These are phyloP conservation scores for Serrognathus titanus DNA, from an alignment of 2,888 invertebrate species.

Conservation along the genomic window DNA sequence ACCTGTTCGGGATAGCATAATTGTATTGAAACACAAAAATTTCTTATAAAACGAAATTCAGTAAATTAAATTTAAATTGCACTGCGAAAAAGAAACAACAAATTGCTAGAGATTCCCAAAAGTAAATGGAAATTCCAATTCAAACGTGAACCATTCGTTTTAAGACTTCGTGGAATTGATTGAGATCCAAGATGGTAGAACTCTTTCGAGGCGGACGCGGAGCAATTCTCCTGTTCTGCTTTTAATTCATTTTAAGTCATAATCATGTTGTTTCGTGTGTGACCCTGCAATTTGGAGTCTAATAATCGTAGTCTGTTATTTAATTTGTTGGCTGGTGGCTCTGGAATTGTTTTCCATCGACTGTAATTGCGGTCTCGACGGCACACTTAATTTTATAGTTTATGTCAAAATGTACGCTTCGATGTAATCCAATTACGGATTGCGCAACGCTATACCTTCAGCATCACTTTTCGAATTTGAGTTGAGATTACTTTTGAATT, in stretches of 20 bases:
- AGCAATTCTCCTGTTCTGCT: constrained; percentile 16
- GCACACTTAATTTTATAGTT: constrained; percentile 23
- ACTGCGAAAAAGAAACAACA: no score
- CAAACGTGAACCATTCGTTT: no score
- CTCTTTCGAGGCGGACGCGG: not conserved
- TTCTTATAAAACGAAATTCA: no score
- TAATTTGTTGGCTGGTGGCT: constrained; percentile 16
- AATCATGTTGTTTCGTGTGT: constrained; percentile 25
- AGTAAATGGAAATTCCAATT: no score
- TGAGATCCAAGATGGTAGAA: not conserved
- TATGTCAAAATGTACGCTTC: constrained; percentile 9
- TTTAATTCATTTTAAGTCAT: constrained; percentile 27
- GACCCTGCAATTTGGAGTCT: constrained; percentile 27
- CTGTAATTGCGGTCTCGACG: constrained; percentile 19
- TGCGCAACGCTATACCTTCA: not conserved
- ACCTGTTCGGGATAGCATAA: not conserved
- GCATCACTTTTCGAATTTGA: not conserved
- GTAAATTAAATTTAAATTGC: no score
- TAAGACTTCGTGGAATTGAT: not conserved
- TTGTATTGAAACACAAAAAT: not conserved
- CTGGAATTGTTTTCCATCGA: constrained; percentile 20
- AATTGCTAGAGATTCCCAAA: no score
- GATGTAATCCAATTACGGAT: not conserved
- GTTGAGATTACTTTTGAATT: not conserved
- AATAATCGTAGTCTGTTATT: constrained; percentile 23